Conservation (phyloP, 2,888 invertebrate species). For the Acanthoscelides obtectus region DNA sequence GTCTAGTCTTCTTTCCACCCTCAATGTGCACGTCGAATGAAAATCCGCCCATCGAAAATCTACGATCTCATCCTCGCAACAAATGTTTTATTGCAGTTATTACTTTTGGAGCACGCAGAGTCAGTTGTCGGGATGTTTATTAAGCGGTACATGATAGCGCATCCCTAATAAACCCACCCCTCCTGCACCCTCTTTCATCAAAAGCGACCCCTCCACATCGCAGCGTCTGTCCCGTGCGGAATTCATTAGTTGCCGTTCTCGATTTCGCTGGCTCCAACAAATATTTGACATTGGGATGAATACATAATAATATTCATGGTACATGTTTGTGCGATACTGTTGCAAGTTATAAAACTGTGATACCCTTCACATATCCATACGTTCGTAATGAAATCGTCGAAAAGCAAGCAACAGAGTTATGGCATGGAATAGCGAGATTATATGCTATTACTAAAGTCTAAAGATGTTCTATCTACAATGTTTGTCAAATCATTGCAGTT, state of each 20-base stretch:
- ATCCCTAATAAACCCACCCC: neutral
- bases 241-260: neutral
- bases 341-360: too few relatives aligned
- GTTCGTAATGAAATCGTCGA: too few relatives aligned
- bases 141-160: neutral
- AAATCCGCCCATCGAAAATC: conserved; percentile 1
- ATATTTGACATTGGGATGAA: neutral
- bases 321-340: neutral
- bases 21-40: neutral
- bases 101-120: conserved; percentile 25
- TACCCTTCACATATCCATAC: too few relatives aligned
- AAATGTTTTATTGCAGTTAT: conserved; percentile 38
- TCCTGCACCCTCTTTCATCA: neutral
- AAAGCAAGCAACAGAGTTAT: too few relatives aligned
- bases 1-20: neutral
- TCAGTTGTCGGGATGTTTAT: neutral
- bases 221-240: neutral
- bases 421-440: too few relatives aligned
- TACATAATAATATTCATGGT: neutral
- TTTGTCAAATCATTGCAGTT: too few relatives aligned
- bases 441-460: too few relatives aligned
- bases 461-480: too few relatives aligned
- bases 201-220: neutral
- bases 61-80: conserved; percentile 24
- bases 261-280: neutral